These are phyloP conservation scores for Rhinichthys klamathensis DNA, from an alignment of 2,113 vertebrate genomes.

Conservation along the genomic window DNA sequence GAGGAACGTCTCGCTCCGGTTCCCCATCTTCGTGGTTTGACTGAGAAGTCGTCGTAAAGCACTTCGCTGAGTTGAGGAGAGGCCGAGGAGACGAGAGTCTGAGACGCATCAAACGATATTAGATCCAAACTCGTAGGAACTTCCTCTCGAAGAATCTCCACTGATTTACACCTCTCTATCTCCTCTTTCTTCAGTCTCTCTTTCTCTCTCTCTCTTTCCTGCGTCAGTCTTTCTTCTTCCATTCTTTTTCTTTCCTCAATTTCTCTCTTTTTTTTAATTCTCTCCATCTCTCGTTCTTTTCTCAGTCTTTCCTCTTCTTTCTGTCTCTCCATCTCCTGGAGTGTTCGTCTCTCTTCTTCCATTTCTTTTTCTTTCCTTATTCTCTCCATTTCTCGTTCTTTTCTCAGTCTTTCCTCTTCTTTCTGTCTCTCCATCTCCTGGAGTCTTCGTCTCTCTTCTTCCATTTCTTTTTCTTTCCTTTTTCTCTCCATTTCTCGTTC, in stretches of 20 bases:
- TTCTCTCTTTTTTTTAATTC: not conserved
- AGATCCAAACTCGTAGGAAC: constrained; percentile 36
- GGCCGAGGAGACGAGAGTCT: not conserved
- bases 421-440: not conserved
- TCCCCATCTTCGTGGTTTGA: constrained; percentile 64
- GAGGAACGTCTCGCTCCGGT: constrained; percentile 39
- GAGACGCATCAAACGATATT: constrained; percentile 56
- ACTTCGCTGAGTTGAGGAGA: not conserved
- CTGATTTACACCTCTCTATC: constrained; percentile 22
- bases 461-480: constrained; percentile 19
- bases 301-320: not conserved
- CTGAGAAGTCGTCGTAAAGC: constrained; percentile 65
- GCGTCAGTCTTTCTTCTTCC: not conserved
- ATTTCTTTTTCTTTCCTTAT: not conserved
- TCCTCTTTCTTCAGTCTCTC: not conserved
- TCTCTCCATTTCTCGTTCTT: not conserved
- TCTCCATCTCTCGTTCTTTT: not conserved
- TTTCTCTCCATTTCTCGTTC: not conserved
- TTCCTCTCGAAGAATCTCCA: constrained; percentile 1
- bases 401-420: constrained; percentile 16
- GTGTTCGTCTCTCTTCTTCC: not conserved
- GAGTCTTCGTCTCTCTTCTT: constrained; percentile 8
- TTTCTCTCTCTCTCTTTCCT: not conserved
- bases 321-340: not conserved
- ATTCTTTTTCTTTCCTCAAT: not conserved